Conservation (phyloP, 1,140 invertebrate genomes). For the Apis mellifera region DNA sequence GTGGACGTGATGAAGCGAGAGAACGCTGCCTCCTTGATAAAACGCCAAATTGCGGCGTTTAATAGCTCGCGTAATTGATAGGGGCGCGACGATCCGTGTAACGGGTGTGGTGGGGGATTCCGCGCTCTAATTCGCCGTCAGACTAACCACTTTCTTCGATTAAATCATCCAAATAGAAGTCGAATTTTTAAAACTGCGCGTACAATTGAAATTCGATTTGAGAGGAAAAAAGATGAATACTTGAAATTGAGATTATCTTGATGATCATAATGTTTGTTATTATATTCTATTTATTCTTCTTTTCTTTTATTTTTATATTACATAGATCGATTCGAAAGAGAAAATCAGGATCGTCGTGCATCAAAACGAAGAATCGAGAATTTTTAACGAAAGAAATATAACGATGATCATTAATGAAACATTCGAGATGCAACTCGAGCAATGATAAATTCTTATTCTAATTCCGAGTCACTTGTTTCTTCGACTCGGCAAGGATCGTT, state of each 20-base stretch:
- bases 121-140: neutral
- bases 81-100: slow-evolving; percentile 20
- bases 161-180: neutral
- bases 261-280: no score
- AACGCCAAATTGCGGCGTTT: slow-evolving; percentile 20
- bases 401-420: slow-evolving; percentile 5
- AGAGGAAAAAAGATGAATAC: no score
- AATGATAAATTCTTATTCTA: slow-evolving; percentile 21
- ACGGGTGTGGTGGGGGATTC: neutral
- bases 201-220: no score
- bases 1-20: neutral
- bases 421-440: neutral
- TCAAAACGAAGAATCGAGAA: neutral
- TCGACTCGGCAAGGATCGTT: neutral
- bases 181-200: neutral
- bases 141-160: neutral
- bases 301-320: no score
- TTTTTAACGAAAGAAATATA: neutral
- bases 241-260: no score
- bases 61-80: slow-evolving; percentile 38
- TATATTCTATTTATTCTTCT: no score
- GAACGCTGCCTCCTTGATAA: slow-evolving; percentile 12
- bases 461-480: neutral
- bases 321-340: neutral
- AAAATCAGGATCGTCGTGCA: neutral